Evolutionary conservation across 2,888 invertebrate species (phyloP), one percentile per base, ranked within the genome.

Genomic region (Eupithecia subfuscata): DNA sequence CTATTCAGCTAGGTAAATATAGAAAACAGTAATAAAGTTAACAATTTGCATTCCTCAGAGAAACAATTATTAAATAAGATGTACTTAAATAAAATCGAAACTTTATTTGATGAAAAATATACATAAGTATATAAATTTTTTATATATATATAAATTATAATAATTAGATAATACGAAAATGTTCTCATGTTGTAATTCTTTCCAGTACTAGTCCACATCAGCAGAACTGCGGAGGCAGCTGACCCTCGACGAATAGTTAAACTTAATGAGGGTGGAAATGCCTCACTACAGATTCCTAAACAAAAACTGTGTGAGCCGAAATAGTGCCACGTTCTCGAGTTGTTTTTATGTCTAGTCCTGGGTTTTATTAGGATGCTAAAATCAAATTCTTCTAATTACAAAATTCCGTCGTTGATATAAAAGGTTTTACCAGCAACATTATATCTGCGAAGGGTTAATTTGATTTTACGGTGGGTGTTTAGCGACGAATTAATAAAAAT

Each of bases 191-290:
- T 67, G 34, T n/a, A 37, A 78, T 75, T 82, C 79, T 80, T 84
- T 85, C 86, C 78, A 85, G 87, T 63, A 74, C 56, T 75, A 75
- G 82, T 81, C 9, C 11, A 56, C 52, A 56, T 56, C 52, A 56
- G 52, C 84, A 83, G 85, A 87, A 85, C 83, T 74, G 79, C 74
- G 79, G 82, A 82, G 81, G 83, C 83, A 78, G 81, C 80, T 79
- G 82, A 84, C 86, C 88, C 87, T 88, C 84, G 84, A 83, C 84
- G 86, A 87, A 89, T 90, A 89, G 90, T 90, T 89, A 88, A 88
- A 87, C 85, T 88, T 88, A 90, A 90, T 89, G 89, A 90, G 87
- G 84, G 84, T 82, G 79, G 68, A 69, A 75, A 75, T 65, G 69
- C 71, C 37, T 70, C 65, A 70, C 73, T 72, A 63, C 71, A 74